Conservation (phyloP, 2,888 invertebrate genomes). For the Syrphus vitripennis region DNA sequence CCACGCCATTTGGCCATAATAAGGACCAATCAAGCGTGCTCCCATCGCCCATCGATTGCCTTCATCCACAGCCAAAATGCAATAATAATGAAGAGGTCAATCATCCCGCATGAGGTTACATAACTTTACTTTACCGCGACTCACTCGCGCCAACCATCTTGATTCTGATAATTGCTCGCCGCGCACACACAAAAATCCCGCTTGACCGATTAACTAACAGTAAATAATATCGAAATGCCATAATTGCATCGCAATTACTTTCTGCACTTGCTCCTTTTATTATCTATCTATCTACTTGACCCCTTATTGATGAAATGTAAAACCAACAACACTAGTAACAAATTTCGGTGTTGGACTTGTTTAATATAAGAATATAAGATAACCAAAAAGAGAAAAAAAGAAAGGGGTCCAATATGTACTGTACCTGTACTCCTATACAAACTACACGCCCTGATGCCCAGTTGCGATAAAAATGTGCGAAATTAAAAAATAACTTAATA, state of each 20-base stretch:
- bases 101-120: conserved; percentile 59
- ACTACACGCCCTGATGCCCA: conserved; percentile 26
- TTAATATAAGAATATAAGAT: conserved; percentile 16
- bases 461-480: conserved; percentile 57
- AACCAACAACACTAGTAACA: conserved; percentile 10
- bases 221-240: conserved; percentile 61
- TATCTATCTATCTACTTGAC: neutral
- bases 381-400: conserved; percentile 5
- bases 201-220: conserved; percentile 65
- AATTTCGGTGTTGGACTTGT: neutral
- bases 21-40: conserved; percentile 56
- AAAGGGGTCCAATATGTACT: conserved; percentile 10
- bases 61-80: neutral
- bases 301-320: neutral
- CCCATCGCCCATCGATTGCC: neutral
- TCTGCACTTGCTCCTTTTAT: conserved; percentile 41
- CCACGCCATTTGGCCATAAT: conserved; percentile 48
- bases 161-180: conserved; percentile 5
- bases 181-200: conserved; percentile 47
- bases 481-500: conserved; percentile 54
- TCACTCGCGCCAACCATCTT: neutral
- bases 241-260: conserved; percentile 65
- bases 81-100: conserved; percentile 56
- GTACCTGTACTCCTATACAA: neutral
- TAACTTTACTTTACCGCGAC: conserved; percentile 24